These are phyloP conservation scores for Plusia festucae DNA, from an alignment of 2,888 invertebrate species.

Conservation along the genomic window DNA sequence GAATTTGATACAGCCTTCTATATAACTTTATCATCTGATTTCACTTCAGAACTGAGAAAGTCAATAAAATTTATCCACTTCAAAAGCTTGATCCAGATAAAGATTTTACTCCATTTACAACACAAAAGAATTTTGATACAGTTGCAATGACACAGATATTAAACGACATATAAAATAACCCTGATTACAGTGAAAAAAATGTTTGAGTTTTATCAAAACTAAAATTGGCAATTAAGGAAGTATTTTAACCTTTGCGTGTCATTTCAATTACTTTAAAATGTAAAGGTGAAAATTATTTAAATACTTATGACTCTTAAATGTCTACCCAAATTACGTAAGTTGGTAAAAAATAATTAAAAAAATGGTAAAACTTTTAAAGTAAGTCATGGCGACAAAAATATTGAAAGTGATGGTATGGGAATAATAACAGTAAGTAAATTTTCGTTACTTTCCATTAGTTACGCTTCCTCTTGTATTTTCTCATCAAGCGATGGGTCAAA, in stretches of 20 bases:
- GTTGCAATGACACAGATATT: constrained; percentile 46
- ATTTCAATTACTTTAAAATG: constrained; percentile 32
- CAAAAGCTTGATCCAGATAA: constrained; percentile 29
- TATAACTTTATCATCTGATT: constrained; percentile 36
- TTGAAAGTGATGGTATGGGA: neutral
- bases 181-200: constrained; percentile 16
- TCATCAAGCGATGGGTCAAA: constrained; percentile 36
- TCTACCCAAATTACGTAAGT: neutral
- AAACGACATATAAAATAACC: constrained; percentile 33
- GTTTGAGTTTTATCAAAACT: constrained; percentile 23
- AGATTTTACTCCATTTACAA: constrained; percentile 28
- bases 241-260: constrained; percentile 47
- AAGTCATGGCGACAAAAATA: too few relatives aligned
- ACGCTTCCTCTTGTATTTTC: constrained; percentile 12
- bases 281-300: constrained; percentile 15
- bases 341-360: neutral
- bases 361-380: too few relatives aligned
- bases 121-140: constrained; percentile 35
- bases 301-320: neutral
- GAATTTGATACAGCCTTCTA: constrained; percentile 43
- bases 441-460: neutral
- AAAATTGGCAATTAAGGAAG: constrained; percentile 44
- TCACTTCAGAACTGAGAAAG: constrained; percentile 39
- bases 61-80: constrained; percentile 17
- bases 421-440: neutral